Conservation (phyloP, 2,888 invertebrate genomes). For the Campopleginae sp. region DNA sequence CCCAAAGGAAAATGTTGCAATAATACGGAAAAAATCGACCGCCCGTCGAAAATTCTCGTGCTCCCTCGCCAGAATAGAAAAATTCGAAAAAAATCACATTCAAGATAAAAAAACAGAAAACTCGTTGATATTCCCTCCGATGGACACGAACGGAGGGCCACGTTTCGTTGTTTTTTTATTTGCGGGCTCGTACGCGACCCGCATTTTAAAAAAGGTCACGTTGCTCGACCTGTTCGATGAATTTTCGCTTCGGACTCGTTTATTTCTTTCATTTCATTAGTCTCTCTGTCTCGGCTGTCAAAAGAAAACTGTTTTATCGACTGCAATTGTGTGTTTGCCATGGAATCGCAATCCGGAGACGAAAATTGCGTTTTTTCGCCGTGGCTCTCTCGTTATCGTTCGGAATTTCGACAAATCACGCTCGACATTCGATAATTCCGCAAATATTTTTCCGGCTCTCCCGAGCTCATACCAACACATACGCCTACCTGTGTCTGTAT, state of each 20-base stretch:
- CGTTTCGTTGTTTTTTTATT: conserved; percentile 32
- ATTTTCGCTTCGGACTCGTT: conserved; percentile 22
- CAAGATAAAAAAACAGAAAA: background rate
- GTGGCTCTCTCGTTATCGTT: background rate
- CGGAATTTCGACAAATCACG: background rate
- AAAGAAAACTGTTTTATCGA: conserved; percentile 56
- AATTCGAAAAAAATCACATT: background rate
- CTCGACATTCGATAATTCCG: background rate
- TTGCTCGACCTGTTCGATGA: conserved; percentile 42
- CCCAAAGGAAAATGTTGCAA: background rate
- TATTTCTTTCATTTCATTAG: conserved; percentile 9
- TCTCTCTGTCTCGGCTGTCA: background rate
- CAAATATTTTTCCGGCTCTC: conserved; percentile 1
- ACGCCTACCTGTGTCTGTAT: conserved; percentile 8
- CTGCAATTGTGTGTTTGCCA: background rate
- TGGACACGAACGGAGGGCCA: background rate
- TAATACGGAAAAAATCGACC: background rate
- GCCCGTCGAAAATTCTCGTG: background rate
- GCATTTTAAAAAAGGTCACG: conserved; percentile 50
- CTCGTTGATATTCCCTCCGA: conserved; percentile 35
- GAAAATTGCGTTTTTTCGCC: background rate
- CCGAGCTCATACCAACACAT: conserved; percentile 5
- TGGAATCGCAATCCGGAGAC: background rate
- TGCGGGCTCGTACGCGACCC: conserved; percentile 50
- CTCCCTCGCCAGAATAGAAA: background rate